phyloP scores from a whole-genome alignment of 2,888 invertebrate species.

The Calliopum simillimum region DNA sequence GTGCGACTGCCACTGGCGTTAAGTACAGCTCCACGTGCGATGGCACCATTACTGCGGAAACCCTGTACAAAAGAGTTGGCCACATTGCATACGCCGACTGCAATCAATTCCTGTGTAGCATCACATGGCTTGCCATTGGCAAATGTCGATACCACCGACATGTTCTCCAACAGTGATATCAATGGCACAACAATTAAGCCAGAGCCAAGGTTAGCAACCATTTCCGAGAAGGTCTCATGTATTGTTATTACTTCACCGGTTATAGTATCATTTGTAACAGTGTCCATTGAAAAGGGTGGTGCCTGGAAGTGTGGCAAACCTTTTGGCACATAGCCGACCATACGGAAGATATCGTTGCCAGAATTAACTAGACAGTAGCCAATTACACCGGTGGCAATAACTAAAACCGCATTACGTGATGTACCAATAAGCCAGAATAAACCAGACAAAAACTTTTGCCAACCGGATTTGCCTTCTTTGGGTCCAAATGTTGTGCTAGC shows the following conservation, averaged over 20 bases:
- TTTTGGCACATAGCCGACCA: conserved; percentile 80
- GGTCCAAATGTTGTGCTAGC: conserved; percentile 76
- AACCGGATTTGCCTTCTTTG: conserved; percentile 69
- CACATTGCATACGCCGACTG: conserved; percentile 82
- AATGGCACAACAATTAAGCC: conserved; percentile 89
- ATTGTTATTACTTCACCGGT: conserved; percentile 60
- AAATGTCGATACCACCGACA: conserved; percentile 74
- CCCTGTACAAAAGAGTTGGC: conserved; percentile 88
- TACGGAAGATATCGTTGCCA: conserved; percentile 69
- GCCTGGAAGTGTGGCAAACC: conserved; percentile 77
- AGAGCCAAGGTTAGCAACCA: conserved; percentile 84
- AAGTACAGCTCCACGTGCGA: conserved; percentile 88
- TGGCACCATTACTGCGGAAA: conserved; percentile 84
- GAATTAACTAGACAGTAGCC: conserved; percentile 74
- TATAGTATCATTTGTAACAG: conserved; percentile 70
- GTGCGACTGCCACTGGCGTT: conserved; percentile 91
- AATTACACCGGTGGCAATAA: conserved; percentile 78
- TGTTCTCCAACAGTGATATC: conserved; percentile 88
- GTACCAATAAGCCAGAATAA: conserved; percentile 82
- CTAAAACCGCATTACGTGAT: conserved; percentile 85
- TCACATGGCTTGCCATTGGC: conserved; percentile 85
- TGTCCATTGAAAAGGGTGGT: conserved; percentile 77
- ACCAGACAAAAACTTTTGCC: conserved; percentile 74
- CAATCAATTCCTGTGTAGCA: conserved; percentile 91
- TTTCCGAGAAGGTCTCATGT: conserved; percentile 72